Base-by-base conservation (phyloP, 2,113 vertebrate genomes). In the Colinus virginianus region DNA sequence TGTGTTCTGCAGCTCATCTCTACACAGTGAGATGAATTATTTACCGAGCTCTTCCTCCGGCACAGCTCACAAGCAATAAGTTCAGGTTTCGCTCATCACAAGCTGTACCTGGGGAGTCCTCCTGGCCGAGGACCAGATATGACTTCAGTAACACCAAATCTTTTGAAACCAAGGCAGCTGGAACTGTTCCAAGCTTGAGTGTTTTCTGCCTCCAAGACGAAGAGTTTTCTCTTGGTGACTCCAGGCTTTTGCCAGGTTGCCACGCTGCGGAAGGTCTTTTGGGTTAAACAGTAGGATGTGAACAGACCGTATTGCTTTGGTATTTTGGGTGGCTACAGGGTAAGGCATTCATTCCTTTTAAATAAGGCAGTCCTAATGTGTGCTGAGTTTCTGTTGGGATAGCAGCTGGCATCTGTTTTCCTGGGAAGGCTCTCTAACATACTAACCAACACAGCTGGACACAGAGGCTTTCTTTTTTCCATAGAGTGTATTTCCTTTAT, bases 1-100 rank as follows among this genome's bases (percentile, higher is more conserved):
- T 67, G 38, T 0, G 0, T n/a, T 22, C 67, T 53, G 34, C 30
- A 68, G 38, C 30, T 76, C 2, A 1, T 59, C 56, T 78, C 26
- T 58, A 45, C 1, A 0, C 66, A 62, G 3, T 23, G 14, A 78
- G 42, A 28, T 40, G 48, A 36, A 63, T 91, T 72, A n/a, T 77
- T 72, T 43, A 34, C 7, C 22, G 17, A 0, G 0, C 30, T 90
- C 17, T n/a, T 8, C 20, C 20, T 6, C 20, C 38, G 70, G 66
- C 43, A 32, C 21, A 71, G 22, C 28, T 80, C 78, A 67, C 48
- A 68, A 93, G 59, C 51, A 82, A 36, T 72, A 76, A 34, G 40
- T 58, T 55, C 53, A 67, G 28, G 20, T 70, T 82, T 66, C 17
- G 26, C 38, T 43, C 13, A 61, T 53, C 48, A 53, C 26, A 46